Evolutionary conservation across 2,113 vertebrate genomes (phyloP).

Genomic region (Ifrita kowaldi): DNA sequence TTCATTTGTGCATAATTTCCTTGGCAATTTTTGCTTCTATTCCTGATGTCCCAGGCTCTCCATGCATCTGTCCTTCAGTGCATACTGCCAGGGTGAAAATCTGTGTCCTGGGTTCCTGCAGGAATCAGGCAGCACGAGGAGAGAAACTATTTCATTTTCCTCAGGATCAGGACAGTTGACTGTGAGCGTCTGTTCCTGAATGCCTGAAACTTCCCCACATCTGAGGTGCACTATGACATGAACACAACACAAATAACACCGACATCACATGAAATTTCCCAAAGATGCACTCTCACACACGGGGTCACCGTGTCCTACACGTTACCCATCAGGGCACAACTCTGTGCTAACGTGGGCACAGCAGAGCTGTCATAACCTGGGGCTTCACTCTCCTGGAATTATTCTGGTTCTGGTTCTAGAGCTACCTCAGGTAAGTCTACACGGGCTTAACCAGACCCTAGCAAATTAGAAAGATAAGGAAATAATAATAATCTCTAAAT

Average conservation of each 20-base stretch:
- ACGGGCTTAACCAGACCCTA: neutral
- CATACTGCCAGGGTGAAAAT: neutral
- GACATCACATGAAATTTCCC: neutral
- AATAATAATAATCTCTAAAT: neutral
- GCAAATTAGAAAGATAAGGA: neutral
- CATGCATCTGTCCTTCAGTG: neutral
- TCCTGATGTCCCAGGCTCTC: neutral
- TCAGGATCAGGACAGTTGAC: neutral
- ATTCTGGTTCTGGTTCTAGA: neutral
- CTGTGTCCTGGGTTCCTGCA: neutral
- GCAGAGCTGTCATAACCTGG: neutral
- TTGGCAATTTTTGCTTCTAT: neutral
- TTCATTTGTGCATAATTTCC: neutral
- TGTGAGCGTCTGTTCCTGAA: neutral
- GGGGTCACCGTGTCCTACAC: accelerated
- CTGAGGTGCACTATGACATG: neutral
- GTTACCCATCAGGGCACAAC: neutral
- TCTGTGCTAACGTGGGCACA: neutral
- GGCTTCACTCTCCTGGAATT: neutral
- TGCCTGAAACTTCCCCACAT: neutral
- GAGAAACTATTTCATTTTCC: neutral
- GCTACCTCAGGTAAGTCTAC: neutral
- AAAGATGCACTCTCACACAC: neutral
- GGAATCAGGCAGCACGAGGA: neutral
- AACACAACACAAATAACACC: neutral